phyloP scores from a whole-genome alignment of 2,888 invertebrate genomes.

The Nymphalis urticae region DNA sequence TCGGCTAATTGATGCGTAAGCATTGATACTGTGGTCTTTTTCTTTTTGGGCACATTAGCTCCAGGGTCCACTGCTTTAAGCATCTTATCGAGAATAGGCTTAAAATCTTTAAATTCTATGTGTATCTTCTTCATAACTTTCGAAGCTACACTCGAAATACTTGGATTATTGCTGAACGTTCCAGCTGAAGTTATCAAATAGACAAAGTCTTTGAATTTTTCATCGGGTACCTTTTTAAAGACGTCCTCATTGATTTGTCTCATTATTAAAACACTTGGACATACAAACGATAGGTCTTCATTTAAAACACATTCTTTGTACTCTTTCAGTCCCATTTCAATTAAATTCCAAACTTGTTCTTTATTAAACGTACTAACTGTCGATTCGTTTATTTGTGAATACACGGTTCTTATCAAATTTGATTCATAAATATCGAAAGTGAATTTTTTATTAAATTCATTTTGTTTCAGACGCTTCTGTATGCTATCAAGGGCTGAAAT shows the following conservation, averaged over 20 bases:
- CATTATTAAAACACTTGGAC: slow-evolving; percentile 77
- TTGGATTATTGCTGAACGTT: slow-evolving; percentile 81
- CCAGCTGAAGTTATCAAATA: slow-evolving; percentile 79
- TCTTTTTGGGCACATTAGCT: slow-evolving; percentile 62
- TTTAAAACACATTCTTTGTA: slow-evolving; percentile 73
- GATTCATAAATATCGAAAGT: slow-evolving; percentile 77
- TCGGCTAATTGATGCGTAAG: slow-evolving; percentile 84
- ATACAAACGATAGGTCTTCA: slow-evolving; percentile 58
- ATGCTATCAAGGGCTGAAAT: slow-evolving; percentile 54
- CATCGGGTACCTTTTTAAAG: slow-evolving; percentile 74
- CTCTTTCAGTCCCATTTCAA: slow-evolving; percentile 78
- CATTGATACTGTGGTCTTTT: slow-evolving; percentile 67
- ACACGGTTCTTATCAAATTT: slow-evolving; percentile 77
- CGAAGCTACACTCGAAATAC: slow-evolving; percentile 82
- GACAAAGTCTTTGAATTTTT: slow-evolving; percentile 73
- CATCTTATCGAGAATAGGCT: slow-evolving; percentile 83
- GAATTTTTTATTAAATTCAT: slow-evolving; percentile 50
- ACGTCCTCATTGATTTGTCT: slow-evolving; percentile 81
- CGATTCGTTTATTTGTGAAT: slow-evolving; percentile 78
- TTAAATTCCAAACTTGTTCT: slow-evolving; percentile 80
- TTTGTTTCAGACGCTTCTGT: slow-evolving; percentile 53
- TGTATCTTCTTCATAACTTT: slow-evolving; percentile 85
- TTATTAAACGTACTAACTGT: slow-evolving; percentile 69
- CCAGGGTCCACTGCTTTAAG: slow-evolving; percentile 71
- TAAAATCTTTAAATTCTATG: slow-evolving; percentile 83